A percentile compares a stretch with the other conserved stretches of the same genome.
These are phyloP conservation scores for Lepidurus packardi DNA, from an alignment of 1,140 invertebrate species.

Conservation along the genomic window DNA sequence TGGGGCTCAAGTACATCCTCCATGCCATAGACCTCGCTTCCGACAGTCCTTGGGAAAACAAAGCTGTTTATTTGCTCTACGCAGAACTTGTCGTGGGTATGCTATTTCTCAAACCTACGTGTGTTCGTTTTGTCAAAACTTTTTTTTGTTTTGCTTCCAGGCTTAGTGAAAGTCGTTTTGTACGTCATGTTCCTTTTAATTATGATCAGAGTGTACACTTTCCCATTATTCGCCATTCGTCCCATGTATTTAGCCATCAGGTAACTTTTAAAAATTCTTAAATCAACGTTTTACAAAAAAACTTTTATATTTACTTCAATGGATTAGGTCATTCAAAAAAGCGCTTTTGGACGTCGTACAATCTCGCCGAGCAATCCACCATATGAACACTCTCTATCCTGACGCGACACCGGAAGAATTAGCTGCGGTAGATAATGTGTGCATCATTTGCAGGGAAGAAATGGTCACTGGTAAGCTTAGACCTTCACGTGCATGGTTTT, in stretches of 20 bases:
- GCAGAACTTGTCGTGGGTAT: constrained; percentile 92
- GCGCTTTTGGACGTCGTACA: constrained; percentile 96
- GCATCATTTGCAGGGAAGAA: constrained; percentile 96
- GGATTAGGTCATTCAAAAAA: constrained; percentile 85
- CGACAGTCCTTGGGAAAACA: constrained; percentile 98
- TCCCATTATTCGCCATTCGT: constrained; percentile 95
- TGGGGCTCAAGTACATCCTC: constrained; percentile 89
- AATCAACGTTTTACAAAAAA: background rate
- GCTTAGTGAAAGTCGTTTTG: constrained; percentile 73
- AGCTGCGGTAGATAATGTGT: constrained; percentile 91
- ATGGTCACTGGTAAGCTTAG: constrained; percentile 59
- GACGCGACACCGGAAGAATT: constrained; percentile 92
- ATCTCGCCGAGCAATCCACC: constrained; percentile 90
- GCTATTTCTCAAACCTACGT: constrained; percentile 42
- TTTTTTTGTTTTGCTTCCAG: constrained; percentile 44
- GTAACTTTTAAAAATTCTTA: constrained; percentile 46
- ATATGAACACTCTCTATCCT: constrained; percentile 97
- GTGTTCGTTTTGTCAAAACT: background rate
- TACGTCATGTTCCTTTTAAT: constrained; percentile 92
- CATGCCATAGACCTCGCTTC: constrained; percentile 90
- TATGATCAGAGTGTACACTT: constrained; percentile 95
- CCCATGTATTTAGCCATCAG: constrained; percentile 98
- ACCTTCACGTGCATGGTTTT: constrained; percentile 31
- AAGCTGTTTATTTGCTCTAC: constrained; percentile 94
- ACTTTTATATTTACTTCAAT: constrained; percentile 15